Conservation (phyloP, 2,113 vertebrate genomes). For the Peromyscus polionotus region DNA sequence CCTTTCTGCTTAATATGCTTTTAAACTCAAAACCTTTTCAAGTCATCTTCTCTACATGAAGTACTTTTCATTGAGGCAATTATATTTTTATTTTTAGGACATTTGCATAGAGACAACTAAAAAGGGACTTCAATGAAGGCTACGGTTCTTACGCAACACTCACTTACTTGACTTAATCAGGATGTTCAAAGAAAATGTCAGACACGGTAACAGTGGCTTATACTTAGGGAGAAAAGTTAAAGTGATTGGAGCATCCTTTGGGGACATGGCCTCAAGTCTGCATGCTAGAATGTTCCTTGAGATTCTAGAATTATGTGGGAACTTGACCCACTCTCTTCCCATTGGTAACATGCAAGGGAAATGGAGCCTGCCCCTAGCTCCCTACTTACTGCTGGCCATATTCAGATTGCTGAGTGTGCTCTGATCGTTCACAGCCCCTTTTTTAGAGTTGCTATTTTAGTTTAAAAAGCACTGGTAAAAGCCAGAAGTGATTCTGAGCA, state of each 20-base stretch:
- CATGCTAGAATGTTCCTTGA: neutral
- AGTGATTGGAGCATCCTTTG: neutral
- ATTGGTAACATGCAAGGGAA: neutral
- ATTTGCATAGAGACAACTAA: neutral
- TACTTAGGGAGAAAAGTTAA: neutral
- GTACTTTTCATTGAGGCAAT: constrained; percentile 19
- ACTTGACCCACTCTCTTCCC: neutral
- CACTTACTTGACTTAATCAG: neutral
- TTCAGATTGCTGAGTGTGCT: neutral
- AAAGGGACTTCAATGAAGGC: neutral
- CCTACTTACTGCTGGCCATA: neutral
- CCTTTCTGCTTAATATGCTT: constrained; percentile 19
- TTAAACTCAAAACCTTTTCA: neutral
- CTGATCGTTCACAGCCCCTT: neutral
- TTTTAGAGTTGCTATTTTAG: neutral
- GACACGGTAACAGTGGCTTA: neutral
- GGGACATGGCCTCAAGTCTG: neutral
- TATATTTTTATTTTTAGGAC: constrained; percentile 54
- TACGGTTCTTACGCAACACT: neutral
- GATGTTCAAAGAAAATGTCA: constrained; percentile 26
- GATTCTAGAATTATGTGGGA: neutral
- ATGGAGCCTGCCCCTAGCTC: constrained; percentile 23
- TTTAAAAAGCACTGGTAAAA: neutral
- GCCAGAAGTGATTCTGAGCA: neutral
- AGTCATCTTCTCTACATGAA: constrained; percentile 15